Conservation (phyloP, 2,113 vertebrate genomes). For the Equus przewalskii region DNA sequence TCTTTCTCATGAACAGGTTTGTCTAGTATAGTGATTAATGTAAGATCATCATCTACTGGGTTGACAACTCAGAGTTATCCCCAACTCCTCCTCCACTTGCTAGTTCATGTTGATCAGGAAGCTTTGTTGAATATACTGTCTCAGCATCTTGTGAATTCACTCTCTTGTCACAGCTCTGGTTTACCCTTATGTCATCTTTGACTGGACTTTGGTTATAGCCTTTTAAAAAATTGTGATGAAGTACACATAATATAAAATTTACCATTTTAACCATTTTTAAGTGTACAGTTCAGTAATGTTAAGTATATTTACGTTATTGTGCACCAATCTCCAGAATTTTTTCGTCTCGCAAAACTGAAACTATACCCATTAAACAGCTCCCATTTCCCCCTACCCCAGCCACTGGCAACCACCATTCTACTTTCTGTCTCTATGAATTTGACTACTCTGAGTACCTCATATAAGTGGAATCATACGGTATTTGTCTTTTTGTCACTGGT, state of each 20-base stretch:
- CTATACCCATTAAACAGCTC: neutral
- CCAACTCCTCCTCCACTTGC: too few species aligned
- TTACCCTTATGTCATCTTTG: neutral
- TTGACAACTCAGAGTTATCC: rapidly evolving
- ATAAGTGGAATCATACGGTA: neutral
- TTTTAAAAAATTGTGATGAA: neutral
- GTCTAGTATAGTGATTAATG: rapidly evolving
- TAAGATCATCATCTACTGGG: rapidly evolving
- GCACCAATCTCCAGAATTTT: neutral
- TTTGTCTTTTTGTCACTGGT: neutral
- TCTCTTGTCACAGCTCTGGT: neutral
- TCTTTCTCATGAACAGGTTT: neutral
- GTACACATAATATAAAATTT: neutral
- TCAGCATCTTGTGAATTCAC: neutral
- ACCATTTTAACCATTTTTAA: neutral
- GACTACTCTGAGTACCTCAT: neutral
- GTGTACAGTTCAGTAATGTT: too few species aligned
- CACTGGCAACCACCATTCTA: neutral
- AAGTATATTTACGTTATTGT: neutral
- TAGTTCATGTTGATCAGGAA: rapidly evolving
- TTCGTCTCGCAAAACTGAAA: neutral
- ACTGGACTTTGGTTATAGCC: neutral
- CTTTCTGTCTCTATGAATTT: neutral
- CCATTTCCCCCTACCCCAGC: neutral
- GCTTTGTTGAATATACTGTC: rapidly evolving